Base-by-base conservation (phyloP, 1,140 invertebrate species). In the Ceratina australensis region DNA sequence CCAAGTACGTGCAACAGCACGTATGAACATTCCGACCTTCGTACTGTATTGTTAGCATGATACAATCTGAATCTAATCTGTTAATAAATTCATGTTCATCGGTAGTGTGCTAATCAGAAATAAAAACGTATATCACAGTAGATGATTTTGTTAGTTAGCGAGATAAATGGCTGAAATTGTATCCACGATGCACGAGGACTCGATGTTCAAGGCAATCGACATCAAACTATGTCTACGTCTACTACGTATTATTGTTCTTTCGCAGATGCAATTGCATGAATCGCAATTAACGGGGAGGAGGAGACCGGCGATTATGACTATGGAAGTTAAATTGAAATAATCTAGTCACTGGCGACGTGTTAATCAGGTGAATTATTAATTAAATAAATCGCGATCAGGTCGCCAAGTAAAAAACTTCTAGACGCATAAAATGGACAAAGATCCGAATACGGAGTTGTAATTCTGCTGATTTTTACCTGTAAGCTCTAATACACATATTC, bases 191-290 rank as follows among this genome's bases (percentile, higher is more conserved):
- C n/a, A 54, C 18, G 13, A 18, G 22, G 24, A 33, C 26, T 50
- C 42, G 15, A 5, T 24, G 67, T 63, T 71, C 74, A 77, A 77
- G 67, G 67, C 47, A 47, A 77, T 72, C 57, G 22, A 28, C 57
- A 52, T 47, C 18, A 26, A 47, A 33, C 57, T 3, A 10, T 42
- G 22, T 66, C 15, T 66, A 13, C 47, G 5, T 5, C 22, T 50
- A 33, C 49, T 72, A 56, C 22, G 33, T 33, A 64, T 47, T 49
- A 72, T 78, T 56, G 50, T 57, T 72, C 50, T 72, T 63, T 20
- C 18, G 13, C 13, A 18, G 68, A 78, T 72, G 68, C 68, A 78
- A 72, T 22, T 72, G 20, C 59, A 59, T 52, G 75, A 72, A 72
- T 78, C 13, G 56, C 47, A 26, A 60, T 68, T 59, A 76, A 68